These are phyloP conservation scores for Rutilus rutilus DNA, from an alignment of 2,113 vertebrate genomes.

Conservation along the genomic window DNA sequence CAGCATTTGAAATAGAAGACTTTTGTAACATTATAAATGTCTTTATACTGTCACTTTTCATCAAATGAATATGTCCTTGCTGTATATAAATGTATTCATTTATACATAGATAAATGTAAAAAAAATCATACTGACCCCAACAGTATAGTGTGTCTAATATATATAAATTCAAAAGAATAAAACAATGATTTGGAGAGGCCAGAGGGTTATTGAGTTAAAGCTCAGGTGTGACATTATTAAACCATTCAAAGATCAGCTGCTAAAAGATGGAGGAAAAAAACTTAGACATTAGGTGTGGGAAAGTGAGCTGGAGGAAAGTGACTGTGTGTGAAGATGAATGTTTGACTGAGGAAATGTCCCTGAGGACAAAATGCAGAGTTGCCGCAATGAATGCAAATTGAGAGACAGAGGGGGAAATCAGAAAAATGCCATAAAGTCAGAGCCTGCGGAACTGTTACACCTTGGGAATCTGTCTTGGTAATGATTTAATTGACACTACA, in stretches of 20 bases:
- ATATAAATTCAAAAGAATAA: not conserved
- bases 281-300: conserved; percentile 3
- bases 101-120: too few relatives aligned
- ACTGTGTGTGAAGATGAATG: conserved; percentile 35
- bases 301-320: conserved; percentile 8
- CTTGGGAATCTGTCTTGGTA: conserved; percentile 36
- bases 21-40: too few relatives aligned
- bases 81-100: too few relatives aligned
- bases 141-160: not conserved
- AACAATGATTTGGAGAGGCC: not conserved
- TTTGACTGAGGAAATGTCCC: conserved; percentile 16
- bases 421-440: conserved; percentile 20
- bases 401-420: not conserved
- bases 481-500: conserved; percentile 45
- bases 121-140: not conserved
- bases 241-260: conserved; percentile 22
- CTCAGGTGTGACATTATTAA: conserved; percentile 30
- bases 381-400: conserved; percentile 25
- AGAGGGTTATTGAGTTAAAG: conserved; percentile 11
- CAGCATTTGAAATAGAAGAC: too few relatives aligned
- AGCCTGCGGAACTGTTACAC: conserved; percentile 15
- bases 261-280: not conserved
- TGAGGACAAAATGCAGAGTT: conserved; percentile 7
- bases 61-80: too few relatives aligned
- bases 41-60: too few relatives aligned